Evolutionary conservation across 2,888 invertebrate species (phyloP).

Genomic region (Mesodorylaimus sp.): DNA sequence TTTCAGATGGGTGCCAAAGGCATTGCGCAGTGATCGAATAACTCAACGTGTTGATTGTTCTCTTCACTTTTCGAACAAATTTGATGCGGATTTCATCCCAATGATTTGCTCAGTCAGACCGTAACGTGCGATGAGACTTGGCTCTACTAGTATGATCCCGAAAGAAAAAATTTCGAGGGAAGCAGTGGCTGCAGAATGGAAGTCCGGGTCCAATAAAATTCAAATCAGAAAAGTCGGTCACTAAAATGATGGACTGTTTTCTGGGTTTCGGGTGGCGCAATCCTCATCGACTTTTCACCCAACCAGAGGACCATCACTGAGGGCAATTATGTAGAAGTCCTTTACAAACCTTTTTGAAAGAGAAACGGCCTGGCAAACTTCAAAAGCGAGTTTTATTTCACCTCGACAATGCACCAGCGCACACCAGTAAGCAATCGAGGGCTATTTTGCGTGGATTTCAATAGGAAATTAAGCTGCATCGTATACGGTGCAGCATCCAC

Average conservation of each 20-base stretch:
- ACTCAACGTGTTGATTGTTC: neutral
- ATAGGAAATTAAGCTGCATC: neutral
- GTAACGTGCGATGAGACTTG: neutral
- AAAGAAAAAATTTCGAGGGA: neutral
- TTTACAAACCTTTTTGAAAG: neutral
- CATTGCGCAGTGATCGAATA: neutral
- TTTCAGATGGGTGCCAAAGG: neutral
- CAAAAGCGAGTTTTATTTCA: neutral
- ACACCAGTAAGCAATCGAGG: neutral
- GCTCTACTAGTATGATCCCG: neutral
- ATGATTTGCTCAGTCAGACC: neutral
- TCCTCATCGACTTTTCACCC: neutral
- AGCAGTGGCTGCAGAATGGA: neutral
- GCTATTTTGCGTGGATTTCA: neutral
- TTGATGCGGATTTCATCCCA: neutral
- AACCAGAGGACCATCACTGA: neutral
- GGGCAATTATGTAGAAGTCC: neutral
- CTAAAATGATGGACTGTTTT: neutral
- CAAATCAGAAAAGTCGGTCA: neutral
- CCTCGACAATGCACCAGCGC: neutral
- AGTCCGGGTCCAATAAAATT: neutral
- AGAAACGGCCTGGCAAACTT: neutral
- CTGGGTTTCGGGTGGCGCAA: no score
- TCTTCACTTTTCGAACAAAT: neutral
- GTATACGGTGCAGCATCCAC: no score